Evolutionary conservation across 2,797 vertebrate genomes (phyloP), one percentile per base, ranked within the genome.

Genomic region (Gambelia wislizenii): DNA sequence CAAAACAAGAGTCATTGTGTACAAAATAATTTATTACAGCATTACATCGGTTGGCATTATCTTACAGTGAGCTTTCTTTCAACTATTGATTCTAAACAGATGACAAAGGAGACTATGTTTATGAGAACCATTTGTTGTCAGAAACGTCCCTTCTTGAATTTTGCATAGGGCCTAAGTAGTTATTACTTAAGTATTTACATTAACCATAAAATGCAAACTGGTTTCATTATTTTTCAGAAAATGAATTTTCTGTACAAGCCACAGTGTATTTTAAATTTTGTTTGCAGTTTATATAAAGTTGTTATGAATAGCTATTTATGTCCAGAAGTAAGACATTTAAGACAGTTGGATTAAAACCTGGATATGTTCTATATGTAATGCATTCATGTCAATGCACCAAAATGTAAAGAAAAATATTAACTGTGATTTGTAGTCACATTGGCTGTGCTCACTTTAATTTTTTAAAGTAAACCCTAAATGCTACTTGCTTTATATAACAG

Each of bases 21-120:
- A 97, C 95, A 97, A 97, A 98, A 97, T 97, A 97, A 97, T 97
- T 97, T 98, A 97, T 97, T 97, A 96, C 86, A 97, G 96, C 95
- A 96, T 96, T 96, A 95, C 94, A 94, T 91, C 96, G 72, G 94
- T 92, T 96, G 95, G 93, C 93, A 96, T 94, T 96, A 96, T 96
- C 95, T 97, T 97, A 97, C 94, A 97, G 92, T 95, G 93, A 96
- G 87, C 91, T 94, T 95, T 94, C 91, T 92, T 95, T 93, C 86
- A 96, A 92, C 90, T 95, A 72, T 87, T 94, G 30, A 95, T 94
- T 93, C 95, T 95, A 94, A 96, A 96, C 91, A 93, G 91, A 93
- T 95, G 91, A 96, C 78, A 95, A 94, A 92, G 89, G 91, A 96
- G 95, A 77, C 33, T 91, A 90, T 91, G 93, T 96, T 91, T 93